These are phyloP conservation scores for Malacosoma neustria DNA, from an alignment of 2,888 invertebrate species.

Conservation along the genomic window DNA sequence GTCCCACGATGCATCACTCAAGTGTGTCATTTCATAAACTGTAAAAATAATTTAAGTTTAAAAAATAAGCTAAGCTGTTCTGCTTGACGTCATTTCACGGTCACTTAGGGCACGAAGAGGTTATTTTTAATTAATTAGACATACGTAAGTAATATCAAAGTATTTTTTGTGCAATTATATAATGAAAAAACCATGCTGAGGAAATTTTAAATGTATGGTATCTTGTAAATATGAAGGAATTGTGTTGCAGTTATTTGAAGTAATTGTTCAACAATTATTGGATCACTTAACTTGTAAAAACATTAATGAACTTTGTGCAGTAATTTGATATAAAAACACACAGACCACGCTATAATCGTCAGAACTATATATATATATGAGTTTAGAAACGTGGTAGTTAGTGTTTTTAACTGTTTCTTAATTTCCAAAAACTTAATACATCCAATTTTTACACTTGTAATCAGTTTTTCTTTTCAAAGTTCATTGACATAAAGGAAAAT, in stretches of 20 bases:
- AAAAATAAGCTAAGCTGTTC: slow-evolving; percentile 17
- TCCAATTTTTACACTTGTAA: no score
- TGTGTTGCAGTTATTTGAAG: neutral
- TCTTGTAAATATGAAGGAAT: neutral
- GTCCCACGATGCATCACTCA: slow-evolving; percentile 19
- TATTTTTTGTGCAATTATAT: slow-evolving; percentile 1
- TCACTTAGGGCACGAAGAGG: slow-evolving; percentile 29
- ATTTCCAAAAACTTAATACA: no score
- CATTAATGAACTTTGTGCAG: no score
- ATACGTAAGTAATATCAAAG: slow-evolving; percentile 2
- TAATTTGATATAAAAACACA: no score
- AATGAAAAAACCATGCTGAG: neutral
- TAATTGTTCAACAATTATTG: neutral
- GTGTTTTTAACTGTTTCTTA: no score
- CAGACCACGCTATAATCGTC: no score
- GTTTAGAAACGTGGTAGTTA: no score
- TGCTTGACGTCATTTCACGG: slow-evolving; percentile 51
- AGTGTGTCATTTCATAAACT: slow-evolving; percentile 17
- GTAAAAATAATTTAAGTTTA: slow-evolving; percentile 17
- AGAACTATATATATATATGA: no score
- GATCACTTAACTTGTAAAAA: no score
- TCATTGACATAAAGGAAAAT: no score
- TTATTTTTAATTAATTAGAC: slow-evolving; percentile 19
- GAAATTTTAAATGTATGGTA: neutral
- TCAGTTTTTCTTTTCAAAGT: no score